Evolutionary conservation across 1,140 invertebrate species (phyloP), one percentile per base, ranked within the genome.

Genomic region (Eumeta japonica): DNA sequence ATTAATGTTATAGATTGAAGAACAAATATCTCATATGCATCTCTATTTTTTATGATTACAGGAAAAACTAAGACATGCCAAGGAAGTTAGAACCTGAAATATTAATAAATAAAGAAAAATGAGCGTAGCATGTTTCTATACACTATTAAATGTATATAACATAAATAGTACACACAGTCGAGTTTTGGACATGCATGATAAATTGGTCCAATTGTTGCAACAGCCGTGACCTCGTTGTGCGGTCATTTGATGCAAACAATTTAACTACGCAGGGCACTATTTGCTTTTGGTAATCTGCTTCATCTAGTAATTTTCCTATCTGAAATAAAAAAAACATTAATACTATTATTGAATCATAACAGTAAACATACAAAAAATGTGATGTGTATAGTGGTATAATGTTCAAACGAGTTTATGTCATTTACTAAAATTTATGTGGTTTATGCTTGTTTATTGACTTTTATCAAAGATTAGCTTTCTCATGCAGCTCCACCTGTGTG

Each of bases 181-280:
- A 62, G 12, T 83, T 78, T 56, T 87, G 86, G 10, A 89, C 63
- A 60, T 89, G 86, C 52, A 83, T 81, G 33, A 90, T 85, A 57
- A 92, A 92, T 58, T 86, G 76, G 58, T 93, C 89, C 15, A 93
- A 67, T 75, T 97, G 93, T 60, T 97, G 93, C 29, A 99, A 73
- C 27, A 99, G 79, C 46, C 94, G 84, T 5, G 96, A 90, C 50
- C 96, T 80, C 0, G 95, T 98, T 1, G 92, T 91, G 52, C 97
- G 79, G 75, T 99, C 97, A 49, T 93, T 93, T 1, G 92, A 97
- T 0, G 87, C 86, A 67, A 98, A 99, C 31, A 98, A 77, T 73
- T 98, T 98, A 0, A 98, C 89, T 16, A 99, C 89, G 74, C 94
- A 97, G 0, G 97, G 96, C 16, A 98, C 93, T 58, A 99, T 96